These are phyloP conservation scores for Flabesymbios commensalis DNA, from an alignment of 2,888 invertebrate species.

Conservation along the genomic window DNA sequence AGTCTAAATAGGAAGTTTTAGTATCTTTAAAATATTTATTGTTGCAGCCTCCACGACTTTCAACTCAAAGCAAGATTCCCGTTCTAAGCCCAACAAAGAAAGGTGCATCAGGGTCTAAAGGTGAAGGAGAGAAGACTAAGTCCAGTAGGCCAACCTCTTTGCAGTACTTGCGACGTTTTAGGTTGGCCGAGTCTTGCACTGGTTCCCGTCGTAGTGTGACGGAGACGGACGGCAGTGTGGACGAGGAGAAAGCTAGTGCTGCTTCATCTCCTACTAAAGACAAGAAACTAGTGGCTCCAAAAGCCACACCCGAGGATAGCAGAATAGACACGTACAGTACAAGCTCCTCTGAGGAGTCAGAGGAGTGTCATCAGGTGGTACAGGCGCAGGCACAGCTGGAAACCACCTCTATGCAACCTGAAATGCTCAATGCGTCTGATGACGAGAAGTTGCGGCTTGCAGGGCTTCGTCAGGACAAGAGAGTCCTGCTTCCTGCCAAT, in stretches of 20 bases:
- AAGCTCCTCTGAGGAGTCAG: constrained; percentile 6
- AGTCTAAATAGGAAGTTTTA: background rate
- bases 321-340: constrained; percentile 22
- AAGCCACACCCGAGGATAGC: constrained; percentile 35
- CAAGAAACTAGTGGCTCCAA: constrained; percentile 30
- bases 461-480: background rate
- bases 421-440: background rate
- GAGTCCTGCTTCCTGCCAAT: no score
- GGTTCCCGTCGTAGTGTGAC: no score
- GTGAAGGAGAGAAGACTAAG: no score
- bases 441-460: background rate
- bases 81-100: no score
- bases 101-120: no score
- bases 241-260: no score
- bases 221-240: no score
- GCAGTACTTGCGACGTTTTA: no score
- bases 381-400: background rate
- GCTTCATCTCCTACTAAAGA: no score
- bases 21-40: background rate
- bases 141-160: no score
- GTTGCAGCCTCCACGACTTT: background rate
- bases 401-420: constrained; percentile 7
- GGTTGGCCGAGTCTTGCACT: no score
- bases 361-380: constrained; percentile 5
- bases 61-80: background rate